Percentiles rank a stretch among this genome's conserved stretches.
Evolutionary conservation across 2,113 vertebrate species (phyloP).

Genomic region (Phylloscopus trochilus): DNA sequence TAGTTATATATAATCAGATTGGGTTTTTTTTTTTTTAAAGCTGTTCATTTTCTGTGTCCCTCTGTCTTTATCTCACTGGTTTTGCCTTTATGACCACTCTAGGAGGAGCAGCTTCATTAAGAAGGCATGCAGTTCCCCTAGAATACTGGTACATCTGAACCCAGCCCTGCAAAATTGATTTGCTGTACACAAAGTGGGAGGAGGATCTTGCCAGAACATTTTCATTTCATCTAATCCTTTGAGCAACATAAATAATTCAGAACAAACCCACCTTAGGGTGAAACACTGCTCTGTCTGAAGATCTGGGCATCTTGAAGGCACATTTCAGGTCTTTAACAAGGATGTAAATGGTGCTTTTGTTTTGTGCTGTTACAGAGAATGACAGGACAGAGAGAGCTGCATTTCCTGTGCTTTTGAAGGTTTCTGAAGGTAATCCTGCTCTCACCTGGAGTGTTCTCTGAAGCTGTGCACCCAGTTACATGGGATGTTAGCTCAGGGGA

Average conservation of each 20-base stretch:
- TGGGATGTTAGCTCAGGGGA: neutral
- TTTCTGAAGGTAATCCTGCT: neutral
- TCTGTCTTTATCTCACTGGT: neutral
- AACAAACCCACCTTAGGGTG: neutral
- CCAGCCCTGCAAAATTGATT: neutral
- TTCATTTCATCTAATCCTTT: constrained; percentile 3
- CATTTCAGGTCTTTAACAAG: neutral
- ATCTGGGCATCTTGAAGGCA: neutral
- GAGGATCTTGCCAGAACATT: neutral
- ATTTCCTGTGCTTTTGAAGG: neutral
- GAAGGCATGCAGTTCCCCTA: neutral
- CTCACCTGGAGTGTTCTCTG: neutral
- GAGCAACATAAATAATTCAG: neutral
- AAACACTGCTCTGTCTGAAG: neutral
- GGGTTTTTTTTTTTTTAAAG: neutral
- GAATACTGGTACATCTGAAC: neutral
- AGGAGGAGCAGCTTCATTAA: neutral
- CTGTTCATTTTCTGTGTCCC: neutral
- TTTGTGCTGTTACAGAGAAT: neutral
- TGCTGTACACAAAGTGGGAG: neutral
- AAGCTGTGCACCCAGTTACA: neutral
- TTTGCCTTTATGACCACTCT: neutral
- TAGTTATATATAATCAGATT: neutral
- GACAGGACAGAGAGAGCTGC: neutral
- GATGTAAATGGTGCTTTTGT: neutral